Conservation (phyloP, 2,888 invertebrate species). For the Mycalesis mineus region DNA sequence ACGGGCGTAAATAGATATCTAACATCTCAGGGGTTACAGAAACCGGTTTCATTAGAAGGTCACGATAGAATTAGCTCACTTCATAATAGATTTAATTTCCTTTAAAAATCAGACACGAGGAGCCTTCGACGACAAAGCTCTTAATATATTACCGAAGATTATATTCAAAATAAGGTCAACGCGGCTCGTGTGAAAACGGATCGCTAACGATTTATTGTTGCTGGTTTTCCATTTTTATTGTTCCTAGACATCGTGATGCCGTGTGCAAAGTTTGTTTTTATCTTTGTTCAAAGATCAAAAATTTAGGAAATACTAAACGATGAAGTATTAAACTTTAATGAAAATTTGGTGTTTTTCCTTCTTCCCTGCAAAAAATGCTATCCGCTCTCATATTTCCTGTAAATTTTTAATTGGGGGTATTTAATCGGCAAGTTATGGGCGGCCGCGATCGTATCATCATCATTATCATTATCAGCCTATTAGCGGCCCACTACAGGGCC, state of each 20-base stretch:
- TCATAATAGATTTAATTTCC: slow-evolving; percentile 2
- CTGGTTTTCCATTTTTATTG: neutral
- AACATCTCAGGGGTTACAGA: neutral
- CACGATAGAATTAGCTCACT: slow-evolving; percentile 1
- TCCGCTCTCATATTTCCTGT: no score
- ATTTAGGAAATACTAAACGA: no score
- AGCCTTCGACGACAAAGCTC: neutral
- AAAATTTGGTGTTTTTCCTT: no score
- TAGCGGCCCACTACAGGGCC: no score
- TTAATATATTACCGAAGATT: neutral
- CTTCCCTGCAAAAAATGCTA: no score
- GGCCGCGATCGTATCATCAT: no score
- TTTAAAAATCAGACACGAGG: neutral
- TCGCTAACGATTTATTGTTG: neutral
- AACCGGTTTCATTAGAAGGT: slow-evolving; percentile 6
- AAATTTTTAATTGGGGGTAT: no score
- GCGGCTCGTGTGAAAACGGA: neutral
- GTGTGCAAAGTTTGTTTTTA: neutral
- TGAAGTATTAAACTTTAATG: no score
- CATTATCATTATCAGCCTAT: no score
- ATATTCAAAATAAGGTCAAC: neutral
- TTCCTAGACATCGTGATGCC: neutral
- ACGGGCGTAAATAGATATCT: no score
- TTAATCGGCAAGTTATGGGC: no score
- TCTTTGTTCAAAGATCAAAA: no score